Conservation (phyloP, 1,140 invertebrate species). For the Drosophila serrata region DNA sequence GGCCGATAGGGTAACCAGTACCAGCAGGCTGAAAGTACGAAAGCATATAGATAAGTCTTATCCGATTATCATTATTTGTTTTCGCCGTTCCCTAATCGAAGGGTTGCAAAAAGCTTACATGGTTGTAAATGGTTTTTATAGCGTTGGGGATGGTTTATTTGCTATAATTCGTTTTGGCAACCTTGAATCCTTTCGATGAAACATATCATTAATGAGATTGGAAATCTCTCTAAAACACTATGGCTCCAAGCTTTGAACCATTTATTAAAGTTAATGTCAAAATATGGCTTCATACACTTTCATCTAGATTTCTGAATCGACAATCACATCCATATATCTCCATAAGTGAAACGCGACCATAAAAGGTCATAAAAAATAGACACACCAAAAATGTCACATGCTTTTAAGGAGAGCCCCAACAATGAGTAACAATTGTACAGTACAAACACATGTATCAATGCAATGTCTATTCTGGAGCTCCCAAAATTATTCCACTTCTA, state of each 20-base stretch:
- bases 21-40: conserved; percentile 42
- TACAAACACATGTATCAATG: neutral
- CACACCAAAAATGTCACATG: conserved; percentile 29
- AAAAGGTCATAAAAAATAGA: conserved; percentile 52
- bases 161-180: neutral
- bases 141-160: neutral
- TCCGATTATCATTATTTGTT: conserved; percentile 11
- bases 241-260: no score
- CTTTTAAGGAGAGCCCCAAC: neutral
- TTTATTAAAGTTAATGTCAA: neutral
- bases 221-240: neutral
- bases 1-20: conserved; percentile 55
- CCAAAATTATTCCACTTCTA: conserved; percentile 1
- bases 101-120: neutral
- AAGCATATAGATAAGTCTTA: conserved; percentile 28
- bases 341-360: conserved; percentile 55
- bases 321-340: neutral
- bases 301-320: neutral
- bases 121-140: neutral
- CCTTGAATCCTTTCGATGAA: neutral
- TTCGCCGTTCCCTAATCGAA: conserved; percentile 1
- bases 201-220: neutral
- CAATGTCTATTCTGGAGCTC: neutral
- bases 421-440: neutral
- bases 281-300: neutral